Evolutionary conservation across 2,888 invertebrate genomes (phyloP), one percentile per base, ranked within the genome.

Genomic region (Melieria crassipennis): DNA sequence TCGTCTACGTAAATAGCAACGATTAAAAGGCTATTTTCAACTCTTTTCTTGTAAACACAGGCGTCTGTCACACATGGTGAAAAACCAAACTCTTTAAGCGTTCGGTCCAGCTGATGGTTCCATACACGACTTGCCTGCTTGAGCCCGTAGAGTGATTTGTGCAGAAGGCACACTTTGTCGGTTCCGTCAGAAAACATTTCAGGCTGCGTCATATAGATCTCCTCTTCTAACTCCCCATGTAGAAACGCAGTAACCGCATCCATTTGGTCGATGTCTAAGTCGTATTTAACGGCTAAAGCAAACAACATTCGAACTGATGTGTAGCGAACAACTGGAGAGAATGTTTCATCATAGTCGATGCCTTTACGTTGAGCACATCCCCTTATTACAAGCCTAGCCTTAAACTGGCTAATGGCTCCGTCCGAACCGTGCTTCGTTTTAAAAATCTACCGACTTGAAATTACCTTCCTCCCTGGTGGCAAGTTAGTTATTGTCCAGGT

Each of bases 1-100:
- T 72, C 65, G 46, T 69, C 66, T 10, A 72, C 61, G 47, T 65
- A 72, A 11, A 69, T 72, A 7, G 65, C 68, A 46, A 72, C 65
- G 60, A 55, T 68, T 11, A 56, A 65, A n/a, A 58, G 16, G 55
- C 65, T 65, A 11, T 30, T 9, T 6, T 62, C 9, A 5, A 42
- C 16, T n/a, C 13, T 46, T 55, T 66, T 16, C 50, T 60, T 52
- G 45, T 67, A 71, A 5, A 68, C 60, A 50, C 67, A 68, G 4
- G 47, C 57, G 4, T 71, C 64, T 5, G 57, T 58, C 45, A 6
- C 62, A 11, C 50, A 65, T 58, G 56, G 65, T 5, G 11, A 30
- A 7, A 69, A n/a, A 10, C 63, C 69, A 7, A 65, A n/a, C 7
- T 30, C 30, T 30, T 30, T 30, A 30, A 30, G 30, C 30, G 30